Evolutionary conservation across 2,888 invertebrate genomes (phyloP), one percentile per base, ranked within the genome.

Genomic region (Cephus nigrinus): DNA sequence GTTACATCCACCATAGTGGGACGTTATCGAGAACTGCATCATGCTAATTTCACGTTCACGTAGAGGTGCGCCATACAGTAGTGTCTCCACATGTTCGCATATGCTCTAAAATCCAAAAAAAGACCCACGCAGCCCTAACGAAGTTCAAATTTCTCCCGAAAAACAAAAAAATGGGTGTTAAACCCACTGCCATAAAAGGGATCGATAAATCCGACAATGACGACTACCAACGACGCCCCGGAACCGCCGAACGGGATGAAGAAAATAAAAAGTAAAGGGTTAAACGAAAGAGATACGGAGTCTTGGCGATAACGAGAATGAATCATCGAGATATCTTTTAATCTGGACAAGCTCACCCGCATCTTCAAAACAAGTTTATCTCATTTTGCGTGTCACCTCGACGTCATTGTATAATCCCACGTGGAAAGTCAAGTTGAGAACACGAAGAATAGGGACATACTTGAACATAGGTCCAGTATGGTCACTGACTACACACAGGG

Each of bases 291-390:
- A 23, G 23, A 55, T 23, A 55, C 23, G 23, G 23, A 55, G 55
- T 23, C 55, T 55, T 23, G 23, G 15, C 55, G 55, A 55, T 55
- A 55, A 55, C 55, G 55, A 23, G 15, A 71, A 84, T 85, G 86
- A 86, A 84, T 86, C 86, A 86, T 84, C 78, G 80, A 74, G 80
- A 76, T 86, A 85, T 86, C 84, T 80, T 75, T 76, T 79, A 80
- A 85, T 85, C 85, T 85, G 82, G 81, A 85, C 86, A 85, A 83
- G 81, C 84, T 85, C 82, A 82, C 85, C 85, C 86, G 84, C 85
- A 85, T 85, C 78, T 81, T 79, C 82, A 77, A 77, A 82, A 84
- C 85, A 84, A 84, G 84, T 85, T 86, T 86, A 83, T 84, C 84
- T 83, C 81, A 81, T 86, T 86, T 85, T 81, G 84, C 86, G 82